phyloP scores from a whole-genome alignment of 1,140 invertebrate genomes.

The Ooceraea biroi region DNA sequence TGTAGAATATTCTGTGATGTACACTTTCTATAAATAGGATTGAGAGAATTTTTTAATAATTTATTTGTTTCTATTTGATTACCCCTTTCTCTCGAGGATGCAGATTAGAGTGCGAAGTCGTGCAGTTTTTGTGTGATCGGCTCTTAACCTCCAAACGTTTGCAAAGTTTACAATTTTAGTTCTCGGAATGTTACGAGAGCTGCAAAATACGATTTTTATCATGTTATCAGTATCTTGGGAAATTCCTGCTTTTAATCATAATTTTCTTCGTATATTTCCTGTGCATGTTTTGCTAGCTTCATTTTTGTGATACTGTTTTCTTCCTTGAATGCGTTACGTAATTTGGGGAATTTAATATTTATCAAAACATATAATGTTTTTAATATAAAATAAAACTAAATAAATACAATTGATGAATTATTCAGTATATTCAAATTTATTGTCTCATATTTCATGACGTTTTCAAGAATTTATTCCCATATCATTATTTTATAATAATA shows the following conservation, averaged over 20 bases:
- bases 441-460: constrained; percentile 1
- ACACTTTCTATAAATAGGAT: constrained; percentile 8
- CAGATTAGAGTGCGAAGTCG: constrained; percentile 5
- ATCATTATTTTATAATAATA: constrained; percentile 25
- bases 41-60: constrained; percentile 26
- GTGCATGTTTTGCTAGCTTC: neutral
- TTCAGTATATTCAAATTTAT: neutral
- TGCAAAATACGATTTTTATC: constrained; percentile 15
- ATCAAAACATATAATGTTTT: neutral
- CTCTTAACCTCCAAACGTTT: constrained; percentile 31
- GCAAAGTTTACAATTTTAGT: constrained; percentile 32
- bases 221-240: neutral
- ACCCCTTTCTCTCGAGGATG: neutral
- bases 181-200: constrained; percentile 17
- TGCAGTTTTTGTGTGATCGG: constrained; percentile 49
- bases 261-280: neutral
- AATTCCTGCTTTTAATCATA: neutral
- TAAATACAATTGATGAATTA: too few relatives aligned
- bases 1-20: neutral
- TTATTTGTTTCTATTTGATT: constrained; percentile 44
- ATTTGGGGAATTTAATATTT: neutral
- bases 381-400: too few relatives aligned
- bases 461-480: neutral
- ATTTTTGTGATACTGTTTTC: neutral
- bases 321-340: neutral